These are phyloP conservation scores for Mormyrus proboscirostris DNA, from an alignment of 2,797 vertebrate genomes.

Conservation along the genomic window DNA sequence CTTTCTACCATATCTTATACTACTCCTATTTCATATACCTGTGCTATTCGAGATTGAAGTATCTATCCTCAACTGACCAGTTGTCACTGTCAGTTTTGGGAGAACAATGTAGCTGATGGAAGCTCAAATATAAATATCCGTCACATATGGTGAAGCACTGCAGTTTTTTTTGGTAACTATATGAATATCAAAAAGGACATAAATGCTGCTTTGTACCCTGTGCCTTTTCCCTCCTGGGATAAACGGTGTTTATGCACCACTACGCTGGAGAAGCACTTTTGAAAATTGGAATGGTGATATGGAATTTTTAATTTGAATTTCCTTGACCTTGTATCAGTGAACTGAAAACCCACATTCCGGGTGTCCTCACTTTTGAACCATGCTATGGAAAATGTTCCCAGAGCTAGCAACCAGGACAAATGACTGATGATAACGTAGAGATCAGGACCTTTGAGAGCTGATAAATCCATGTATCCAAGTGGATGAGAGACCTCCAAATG, in stretches of 20 bases:
- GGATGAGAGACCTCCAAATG: background rate
- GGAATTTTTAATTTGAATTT: background rate
- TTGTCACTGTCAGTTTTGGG: background rate
- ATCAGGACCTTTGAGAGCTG: conserved; percentile 31
- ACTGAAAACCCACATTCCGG: conserved; percentile 1
- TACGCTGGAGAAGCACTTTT: background rate
- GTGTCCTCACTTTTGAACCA: conserved; percentile 34
- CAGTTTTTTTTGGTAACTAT: background rate
- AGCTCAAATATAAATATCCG: background rate
- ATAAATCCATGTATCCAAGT: conserved; percentile 24
- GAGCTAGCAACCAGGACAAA: background rate
- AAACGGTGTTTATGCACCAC: background rate
- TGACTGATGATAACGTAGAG: conserved; percentile 11
- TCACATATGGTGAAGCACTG: background rate
- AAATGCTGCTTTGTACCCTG: background rate
- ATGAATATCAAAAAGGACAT: background rate
- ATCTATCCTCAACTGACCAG: background rate
- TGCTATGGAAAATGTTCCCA: background rate
- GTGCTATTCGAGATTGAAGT: background rate
- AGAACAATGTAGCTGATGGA: background rate
- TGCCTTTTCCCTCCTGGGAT: background rate
- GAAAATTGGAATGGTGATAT: background rate
- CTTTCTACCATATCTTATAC: background rate
- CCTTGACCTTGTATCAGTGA: conserved; percentile 1
- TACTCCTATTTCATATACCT: background rate